Evolutionary conservation across 2,113 vertebrate species (phyloP), one percentile per base, ranked within the genome.

Genomic region (Motacilla tschutschensis): DNA sequence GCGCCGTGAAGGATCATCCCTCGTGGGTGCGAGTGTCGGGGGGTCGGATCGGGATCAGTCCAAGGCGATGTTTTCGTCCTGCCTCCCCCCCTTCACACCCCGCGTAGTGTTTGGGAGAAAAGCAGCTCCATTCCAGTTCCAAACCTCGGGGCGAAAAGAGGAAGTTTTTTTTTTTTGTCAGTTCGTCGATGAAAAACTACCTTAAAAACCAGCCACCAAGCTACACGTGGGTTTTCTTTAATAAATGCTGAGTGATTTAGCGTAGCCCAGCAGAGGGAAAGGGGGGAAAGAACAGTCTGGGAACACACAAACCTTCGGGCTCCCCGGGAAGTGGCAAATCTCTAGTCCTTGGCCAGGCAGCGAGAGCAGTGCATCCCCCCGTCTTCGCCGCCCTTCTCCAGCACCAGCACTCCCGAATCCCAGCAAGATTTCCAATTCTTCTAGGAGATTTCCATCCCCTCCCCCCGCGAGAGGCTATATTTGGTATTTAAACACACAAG

Each of bases 401-500:
- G 18, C 70, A 57, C 63, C 74, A 69, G 70, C 84, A 14, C 74
- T 75, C 80, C 55, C 58, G 36, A 57, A 83, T 57, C 82, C 67
- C 19, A 50, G 48, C 62, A 73, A 73, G 88, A 83, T 78, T 73
- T 53, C 79, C 20, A 72, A 66, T 79, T 85, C 78, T 79, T 90
- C 74, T 83, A 92, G 26, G 71, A 91, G 63, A 78, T 73, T 66
- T 50, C 81, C 91, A 73, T 53, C 76, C 72, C 86, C 82, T 38
- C 44, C 86, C 85, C 43, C 73, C n/a, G 58, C 58, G 12, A 77
- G 71, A 87, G 55, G 60, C 74, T 91, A 83, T 89, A 92, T 93
- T 93, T 95, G 92, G 91, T 93, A 80, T 90, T 91, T 87, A 89
- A 91, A 89, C 84, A 70, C 59, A 74, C 66, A 28, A 74, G 41